phyloP scores from a whole-genome alignment of 2,888 invertebrate species.

The Cosmia pyralina region DNA sequence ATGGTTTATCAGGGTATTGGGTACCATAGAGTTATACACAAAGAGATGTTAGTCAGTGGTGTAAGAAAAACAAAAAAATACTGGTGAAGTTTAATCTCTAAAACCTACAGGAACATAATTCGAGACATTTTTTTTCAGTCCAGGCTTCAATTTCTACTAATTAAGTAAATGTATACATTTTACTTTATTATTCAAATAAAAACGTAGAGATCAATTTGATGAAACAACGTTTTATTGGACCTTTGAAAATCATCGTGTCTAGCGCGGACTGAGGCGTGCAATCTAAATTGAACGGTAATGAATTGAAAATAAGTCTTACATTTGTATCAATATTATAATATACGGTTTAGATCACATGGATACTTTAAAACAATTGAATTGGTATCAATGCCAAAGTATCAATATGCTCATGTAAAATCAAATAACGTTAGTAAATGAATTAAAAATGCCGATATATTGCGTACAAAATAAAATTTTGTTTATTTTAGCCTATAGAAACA shows the following conservation, averaged over 20 bases:
- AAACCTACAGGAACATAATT: slow-evolving; percentile 43
- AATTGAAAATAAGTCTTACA: slow-evolving; percentile 57
- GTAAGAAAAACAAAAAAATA: background rate
- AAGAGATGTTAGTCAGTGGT: background rate
- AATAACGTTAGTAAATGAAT: slow-evolving; percentile 65
- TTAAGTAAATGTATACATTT: slow-evolving; percentile 30
- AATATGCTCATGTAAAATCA: slow-evolving; percentile 22
- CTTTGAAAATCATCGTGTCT: slow-evolving; percentile 44
- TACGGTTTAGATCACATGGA: slow-evolving; percentile 26
- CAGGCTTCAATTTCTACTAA: slow-evolving; percentile 59
- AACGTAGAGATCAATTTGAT: slow-evolving; percentile 56
- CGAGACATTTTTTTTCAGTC: slow-evolving; percentile 22
- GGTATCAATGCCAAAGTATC: slow-evolving; percentile 29
- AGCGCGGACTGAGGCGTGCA: slow-evolving; percentile 53
- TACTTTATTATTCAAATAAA: slow-evolving; percentile 40
- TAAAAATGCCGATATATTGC: slow-evolving; percentile 29
- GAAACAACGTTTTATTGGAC: slow-evolving; percentile 55
- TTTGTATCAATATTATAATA: slow-evolving; percentile 47
- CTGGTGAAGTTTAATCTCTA: background rate
- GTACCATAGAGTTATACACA: background rate
- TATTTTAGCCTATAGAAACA: slow-evolving; percentile 42
- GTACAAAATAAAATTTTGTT: slow-evolving; percentile 8
- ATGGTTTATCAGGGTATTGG: background rate
- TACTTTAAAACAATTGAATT: slow-evolving; percentile 21
- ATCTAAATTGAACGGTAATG: slow-evolving; percentile 54